A percentile compares a stretch with the other conserved stretches of the same genome.
phyloP scores from a whole-genome alignment of 2,888 invertebrate species.

The Hirtodrosophila histrioides region DNA sequence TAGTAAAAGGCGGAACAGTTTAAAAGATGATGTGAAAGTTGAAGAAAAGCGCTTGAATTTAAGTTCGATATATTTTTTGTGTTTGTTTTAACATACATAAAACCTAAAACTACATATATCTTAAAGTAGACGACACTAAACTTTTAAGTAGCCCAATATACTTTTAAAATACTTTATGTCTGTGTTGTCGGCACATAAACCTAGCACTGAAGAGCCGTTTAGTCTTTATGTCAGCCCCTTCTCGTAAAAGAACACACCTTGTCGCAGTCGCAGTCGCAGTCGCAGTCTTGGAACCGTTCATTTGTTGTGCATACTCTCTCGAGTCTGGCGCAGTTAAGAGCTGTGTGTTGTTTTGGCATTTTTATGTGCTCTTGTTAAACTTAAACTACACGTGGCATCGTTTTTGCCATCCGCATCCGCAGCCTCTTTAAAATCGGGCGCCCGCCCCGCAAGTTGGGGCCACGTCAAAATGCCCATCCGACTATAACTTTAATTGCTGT shows the following conservation, averaged over 20 bases:
- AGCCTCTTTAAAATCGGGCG: conserved; percentile 41
- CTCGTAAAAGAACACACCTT: conserved; percentile 53
- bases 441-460: background rate
- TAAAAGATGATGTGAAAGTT: too few relatives aligned
- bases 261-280: conserved; percentile 53
- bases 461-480: conserved; percentile 44
- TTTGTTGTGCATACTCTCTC: conserved; percentile 19
- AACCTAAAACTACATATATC: conserved; percentile 4
- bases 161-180: conserved; percentile 40
- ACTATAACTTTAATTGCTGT: conserved; percentile 72
- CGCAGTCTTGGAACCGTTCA: conserved; percentile 21
- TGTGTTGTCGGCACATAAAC: conserved; percentile 47
- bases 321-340: background rate
- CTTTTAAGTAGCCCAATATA: conserved; percentile 45
- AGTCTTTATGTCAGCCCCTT: conserved; percentile 60
- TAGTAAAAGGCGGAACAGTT: too few relatives aligned
- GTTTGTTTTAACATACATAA: background rate
- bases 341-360: conserved; percentile 55
- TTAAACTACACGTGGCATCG: conserved; percentile 36
- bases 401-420: conserved; percentile 34
- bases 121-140: conserved; percentile 22
- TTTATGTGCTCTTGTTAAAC: conserved; percentile 67
- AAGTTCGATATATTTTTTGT: too few relatives aligned
- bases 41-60: too few relatives aligned
- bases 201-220: conserved; percentile 44